Evolutionary conservation across 2,888 invertebrate species (phyloP).

Genomic region (Sialis lutaria): DNA sequence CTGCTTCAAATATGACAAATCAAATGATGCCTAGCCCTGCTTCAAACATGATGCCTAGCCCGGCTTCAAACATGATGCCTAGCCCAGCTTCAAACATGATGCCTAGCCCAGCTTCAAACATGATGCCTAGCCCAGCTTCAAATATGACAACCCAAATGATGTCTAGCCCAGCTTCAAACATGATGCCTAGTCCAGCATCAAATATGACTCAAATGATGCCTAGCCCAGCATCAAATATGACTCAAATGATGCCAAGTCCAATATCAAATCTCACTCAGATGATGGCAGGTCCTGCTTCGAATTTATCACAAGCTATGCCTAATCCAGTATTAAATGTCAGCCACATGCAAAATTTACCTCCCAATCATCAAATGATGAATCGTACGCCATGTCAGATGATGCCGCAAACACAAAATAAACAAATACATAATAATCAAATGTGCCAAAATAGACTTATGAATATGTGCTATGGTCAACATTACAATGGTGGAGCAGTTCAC

Average conservation of each 20-base stretch:
- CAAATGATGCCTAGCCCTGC: slow-evolving; percentile 15
- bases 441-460: slow-evolving; percentile 5
- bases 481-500: not conserved
- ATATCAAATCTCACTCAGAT: slow-evolving; percentile 11
- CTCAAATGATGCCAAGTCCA: slow-evolving; percentile 9
- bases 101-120: slow-evolving; percentile 13
- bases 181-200: slow-evolving; percentile 10
- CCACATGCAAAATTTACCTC: slow-evolving; percentile 15
- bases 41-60: slow-evolving; percentile 14
- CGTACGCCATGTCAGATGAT: slow-evolving; percentile 10
- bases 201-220: slow-evolving; percentile 12
- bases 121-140: slow-evolving; percentile 12
- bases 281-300: slow-evolving; percentile 15
- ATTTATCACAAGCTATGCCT: slow-evolving; percentile 12
- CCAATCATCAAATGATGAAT: slow-evolving; percentile 12
- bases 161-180: slow-evolving; percentile 12
- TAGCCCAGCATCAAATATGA: slow-evolving; percentile 11
- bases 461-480: not conserved
- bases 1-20: slow-evolving; percentile 10
- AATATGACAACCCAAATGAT: slow-evolving; percentile 16
- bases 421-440: slow-evolving; percentile 4
- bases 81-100: slow-evolving; percentile 15
- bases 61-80: slow-evolving; percentile 14
- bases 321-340: slow-evolving; percentile 8
- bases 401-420: slow-evolving; percentile 1